Evolutionary conservation across 2,797 vertebrate species (phyloP).

Genomic region (Takifugu rubripes): DNA sequence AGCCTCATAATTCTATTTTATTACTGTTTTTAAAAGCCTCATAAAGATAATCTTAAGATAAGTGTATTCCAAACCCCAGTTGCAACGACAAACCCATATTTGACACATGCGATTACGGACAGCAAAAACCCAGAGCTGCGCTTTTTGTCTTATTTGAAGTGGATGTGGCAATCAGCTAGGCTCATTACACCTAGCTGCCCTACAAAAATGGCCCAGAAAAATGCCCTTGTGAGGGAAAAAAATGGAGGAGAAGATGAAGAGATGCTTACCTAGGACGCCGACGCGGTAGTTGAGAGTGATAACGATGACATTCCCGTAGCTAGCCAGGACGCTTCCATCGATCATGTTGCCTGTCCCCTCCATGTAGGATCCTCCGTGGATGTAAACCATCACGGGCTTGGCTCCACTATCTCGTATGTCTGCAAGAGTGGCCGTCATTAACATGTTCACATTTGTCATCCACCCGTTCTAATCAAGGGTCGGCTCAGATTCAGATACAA

Average conservation of each 20-base stretch:
- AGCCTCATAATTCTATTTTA: slow-evolving; percentile 50
- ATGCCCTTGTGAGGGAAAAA: slow-evolving; percentile 51
- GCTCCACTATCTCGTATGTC: slow-evolving; percentile 98
- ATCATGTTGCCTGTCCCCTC: slow-evolving; percentile 99
- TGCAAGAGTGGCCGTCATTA: slow-evolving; percentile 86
- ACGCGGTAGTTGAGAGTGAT: slow-evolving; percentile 99
- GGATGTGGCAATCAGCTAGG: slow-evolving; percentile 53
- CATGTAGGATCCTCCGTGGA: slow-evolving; percentile 99
- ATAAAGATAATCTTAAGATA: slow-evolving; percentile 66
- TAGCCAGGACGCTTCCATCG: slow-evolving; percentile 95
- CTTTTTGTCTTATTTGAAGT: slow-evolving; percentile 31
- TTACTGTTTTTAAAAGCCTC: slow-evolving; percentile 29
- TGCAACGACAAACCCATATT: slow-evolving; percentile 62
- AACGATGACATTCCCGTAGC: slow-evolving; percentile 98
- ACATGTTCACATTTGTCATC: slow-evolving; percentile 72
- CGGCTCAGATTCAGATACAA: slow-evolving; percentile 60
- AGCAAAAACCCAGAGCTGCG: slow-evolving; percentile 25
- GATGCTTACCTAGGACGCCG: slow-evolving; percentile 89
- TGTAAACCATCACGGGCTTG: slow-evolving; percentile 99
- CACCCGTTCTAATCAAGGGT: slow-evolving; percentile 55
- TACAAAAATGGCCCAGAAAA: slow-evolving; percentile 66
- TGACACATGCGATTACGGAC: slow-evolving; percentile 52
- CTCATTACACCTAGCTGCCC: slow-evolving; percentile 63
- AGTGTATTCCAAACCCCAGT: slow-evolving; percentile 60
- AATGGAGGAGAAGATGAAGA: slow-evolving; percentile 9